A percentile compares a stretch with the other conserved stretches of the same genome.
Evolutionary conservation across 1,140 invertebrate species (phyloP).

Genomic region (Brachionus manjavacas): DNA sequence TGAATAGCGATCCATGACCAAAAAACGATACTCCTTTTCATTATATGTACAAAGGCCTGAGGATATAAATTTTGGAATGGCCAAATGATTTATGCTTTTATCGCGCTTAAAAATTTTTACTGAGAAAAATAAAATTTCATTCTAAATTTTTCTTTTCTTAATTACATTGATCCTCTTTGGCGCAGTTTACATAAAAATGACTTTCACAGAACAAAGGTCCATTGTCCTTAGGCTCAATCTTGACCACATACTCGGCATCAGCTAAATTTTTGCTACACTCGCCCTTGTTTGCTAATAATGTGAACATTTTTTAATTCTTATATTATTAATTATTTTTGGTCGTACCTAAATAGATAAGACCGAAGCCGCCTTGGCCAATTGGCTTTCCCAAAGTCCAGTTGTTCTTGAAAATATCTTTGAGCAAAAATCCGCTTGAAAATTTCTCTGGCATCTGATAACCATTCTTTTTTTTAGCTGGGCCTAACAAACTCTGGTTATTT

Average conservation of each 20-base stretch:
- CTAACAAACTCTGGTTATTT: neutral
- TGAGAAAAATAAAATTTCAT: neutral
- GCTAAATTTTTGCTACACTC: neutral
- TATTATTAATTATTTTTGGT: neutral
- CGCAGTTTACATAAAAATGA: conserved; percentile 43
- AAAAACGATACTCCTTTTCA: conserved; percentile 38
- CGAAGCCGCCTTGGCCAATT: conserved; percentile 41
- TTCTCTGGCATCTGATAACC: conserved; percentile 39
- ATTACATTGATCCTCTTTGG: conserved; percentile 25
- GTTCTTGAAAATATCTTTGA: conserved; percentile 37
- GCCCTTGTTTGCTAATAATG: neutral
- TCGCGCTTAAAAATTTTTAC: conserved; percentile 5
- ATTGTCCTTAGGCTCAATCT: conserved; percentile 41
- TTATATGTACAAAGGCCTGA: conserved; percentile 5
- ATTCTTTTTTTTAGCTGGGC: conserved; percentile 39
- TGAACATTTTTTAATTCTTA: too few relatives aligned
- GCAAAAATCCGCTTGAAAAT: conserved; percentile 5
- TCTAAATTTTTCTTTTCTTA: neutral
- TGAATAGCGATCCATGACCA: conserved; percentile 38
- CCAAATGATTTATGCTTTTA: conserved; percentile 1
- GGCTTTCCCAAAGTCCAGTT: conserved; percentile 34
- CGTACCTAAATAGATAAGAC: conserved; percentile 21
- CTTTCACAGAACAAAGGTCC: conserved; percentile 42
- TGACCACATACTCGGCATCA: conserved; percentile 29
- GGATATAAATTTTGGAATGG: conserved; percentile 2